Percentiles rank a stretch among this genome's conserved stretches.
These are phyloP conservation scores for Drosophila cardini DNA, from an alignment of 1,140 invertebrate species.

Conservation along the genomic window DNA sequence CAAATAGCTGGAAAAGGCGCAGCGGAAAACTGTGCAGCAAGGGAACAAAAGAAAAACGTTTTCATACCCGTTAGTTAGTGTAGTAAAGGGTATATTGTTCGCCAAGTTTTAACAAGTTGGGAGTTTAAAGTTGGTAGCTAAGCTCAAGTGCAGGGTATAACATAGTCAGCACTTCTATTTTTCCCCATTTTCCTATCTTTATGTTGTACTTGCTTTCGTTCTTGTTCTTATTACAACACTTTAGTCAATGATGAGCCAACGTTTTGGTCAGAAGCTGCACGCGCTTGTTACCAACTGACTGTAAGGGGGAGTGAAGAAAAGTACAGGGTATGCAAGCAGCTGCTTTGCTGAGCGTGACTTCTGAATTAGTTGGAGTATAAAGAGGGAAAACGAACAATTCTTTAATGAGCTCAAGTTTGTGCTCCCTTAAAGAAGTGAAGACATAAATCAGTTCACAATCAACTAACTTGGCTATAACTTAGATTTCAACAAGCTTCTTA, in stretches of 20 bases:
- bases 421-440: background rate
- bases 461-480: background rate
- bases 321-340: slow-evolving; percentile 34
- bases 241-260: slow-evolving; percentile 50
- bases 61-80: background rate
- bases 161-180: background rate
- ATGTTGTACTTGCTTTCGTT: background rate
- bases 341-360: slow-evolving; percentile 59
- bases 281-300: slow-evolving; percentile 9
- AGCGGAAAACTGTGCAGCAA: slow-evolving; percentile 3
- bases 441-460: slow-evolving; percentile 31
- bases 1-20: background rate
- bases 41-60: slow-evolving; percentile 56
- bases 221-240: slow-evolving; percentile 4
- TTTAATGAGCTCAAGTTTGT: slow-evolving; percentile 47
- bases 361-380: slow-evolving; percentile 5
- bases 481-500: slow-evolving; percentile 10
- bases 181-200: background rate
- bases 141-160: too few species aligned
- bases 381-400: background rate
- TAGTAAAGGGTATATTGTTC: too few species aligned
- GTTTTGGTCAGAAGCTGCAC: slow-evolving; percentile 41
- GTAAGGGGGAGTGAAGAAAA: background rate
- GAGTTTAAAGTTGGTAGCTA: too few species aligned
- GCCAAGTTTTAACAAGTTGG: too few species aligned